Conservation (phyloP, 2,797 vertebrate species). For the Megalops cyprinoides region DNA sequence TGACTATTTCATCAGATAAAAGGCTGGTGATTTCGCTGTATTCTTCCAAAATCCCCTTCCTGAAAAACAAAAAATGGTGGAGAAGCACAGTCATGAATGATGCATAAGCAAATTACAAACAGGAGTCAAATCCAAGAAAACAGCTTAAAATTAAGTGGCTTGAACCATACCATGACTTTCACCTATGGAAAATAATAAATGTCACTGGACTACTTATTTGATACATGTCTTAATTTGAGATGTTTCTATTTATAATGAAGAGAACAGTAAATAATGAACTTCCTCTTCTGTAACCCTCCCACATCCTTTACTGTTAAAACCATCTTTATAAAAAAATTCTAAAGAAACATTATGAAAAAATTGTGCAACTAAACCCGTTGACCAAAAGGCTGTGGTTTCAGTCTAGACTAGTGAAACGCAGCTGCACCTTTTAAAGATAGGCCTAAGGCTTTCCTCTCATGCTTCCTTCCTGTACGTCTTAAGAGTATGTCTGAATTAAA, state of each 20-base stretch:
- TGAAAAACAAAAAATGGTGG: slow-evolving; percentile 50
- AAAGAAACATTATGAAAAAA: not conserved
- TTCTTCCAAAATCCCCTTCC: slow-evolving; percentile 92
- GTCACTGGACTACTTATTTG: no score
- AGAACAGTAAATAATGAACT: no score
- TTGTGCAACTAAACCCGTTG: not conserved
- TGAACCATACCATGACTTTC: no score
- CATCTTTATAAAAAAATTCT: no score
- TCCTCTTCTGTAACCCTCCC: no score
- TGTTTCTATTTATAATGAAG: no score
- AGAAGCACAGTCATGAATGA: not conserved
- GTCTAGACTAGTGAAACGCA: not conserved
- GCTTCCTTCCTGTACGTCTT: not conserved
- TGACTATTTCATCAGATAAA: slow-evolving; percentile 90
- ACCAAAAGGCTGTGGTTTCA: not conserved
- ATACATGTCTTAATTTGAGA: no score
- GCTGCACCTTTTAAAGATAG: not conserved
- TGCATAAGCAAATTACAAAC: no score
- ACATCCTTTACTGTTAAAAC: no score
- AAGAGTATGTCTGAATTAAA: not conserved
- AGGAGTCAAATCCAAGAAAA: no score
- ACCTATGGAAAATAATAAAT: no score
- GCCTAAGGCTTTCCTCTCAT: not conserved
- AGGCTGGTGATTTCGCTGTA: slow-evolving; percentile 95
- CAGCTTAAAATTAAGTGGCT: no score